Evolutionary conservation across 2,888 invertebrate genomes (phyloP).

Genomic region (Xylota segnis): DNA sequence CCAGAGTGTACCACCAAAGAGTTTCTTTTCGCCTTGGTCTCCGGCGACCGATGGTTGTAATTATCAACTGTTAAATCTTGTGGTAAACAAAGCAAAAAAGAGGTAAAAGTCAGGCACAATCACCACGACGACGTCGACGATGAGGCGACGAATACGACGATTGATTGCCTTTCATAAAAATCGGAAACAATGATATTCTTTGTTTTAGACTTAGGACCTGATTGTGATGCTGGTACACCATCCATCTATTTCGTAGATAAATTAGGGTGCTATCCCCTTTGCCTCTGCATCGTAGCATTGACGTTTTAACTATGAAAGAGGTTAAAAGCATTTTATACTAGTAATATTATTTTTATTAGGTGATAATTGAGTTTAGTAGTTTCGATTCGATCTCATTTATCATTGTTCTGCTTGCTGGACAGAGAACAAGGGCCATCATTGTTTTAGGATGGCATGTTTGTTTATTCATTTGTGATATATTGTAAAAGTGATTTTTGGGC

Average conservation of each 20-base stretch:
- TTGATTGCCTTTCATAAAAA: slow-evolving; percentile 48
- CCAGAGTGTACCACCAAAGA: neutral
- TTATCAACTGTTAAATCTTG: slow-evolving; percentile 52
- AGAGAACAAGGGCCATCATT: slow-evolving; percentile 67
- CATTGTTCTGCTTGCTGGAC: slow-evolving; percentile 38
- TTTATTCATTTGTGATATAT: slow-evolving; percentile 23
- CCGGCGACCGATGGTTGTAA: slow-evolving; percentile 18
- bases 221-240: slow-evolving; percentile 19
- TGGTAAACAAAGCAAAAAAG: slow-evolving; percentile 35
- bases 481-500: slow-evolving; percentile 21
- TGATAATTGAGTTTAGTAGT: slow-evolving; percentile 67
- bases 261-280: slow-evolving; percentile 25
- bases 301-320: slow-evolving; percentile 26
- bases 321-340: slow-evolving; percentile 60
- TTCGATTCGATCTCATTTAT: slow-evolving; percentile 62
- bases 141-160: slow-evolving; percentile 9
- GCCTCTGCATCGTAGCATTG: slow-evolving; percentile 2
- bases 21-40: neutral
- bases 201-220: slow-evolving; percentile 59
- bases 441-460: slow-evolving; percentile 43
- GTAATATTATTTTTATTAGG: slow-evolving; percentile 63
- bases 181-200: slow-evolving; percentile 59
- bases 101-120: slow-evolving; percentile 38
- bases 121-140: slow-evolving; percentile 1
- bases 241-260: slow-evolving; percentile 22